Percentiles rank a stretch among this genome's conserved stretches.
Conservation (phyloP, 1,140 invertebrate species). For the Euwallacea similis region DNA sequence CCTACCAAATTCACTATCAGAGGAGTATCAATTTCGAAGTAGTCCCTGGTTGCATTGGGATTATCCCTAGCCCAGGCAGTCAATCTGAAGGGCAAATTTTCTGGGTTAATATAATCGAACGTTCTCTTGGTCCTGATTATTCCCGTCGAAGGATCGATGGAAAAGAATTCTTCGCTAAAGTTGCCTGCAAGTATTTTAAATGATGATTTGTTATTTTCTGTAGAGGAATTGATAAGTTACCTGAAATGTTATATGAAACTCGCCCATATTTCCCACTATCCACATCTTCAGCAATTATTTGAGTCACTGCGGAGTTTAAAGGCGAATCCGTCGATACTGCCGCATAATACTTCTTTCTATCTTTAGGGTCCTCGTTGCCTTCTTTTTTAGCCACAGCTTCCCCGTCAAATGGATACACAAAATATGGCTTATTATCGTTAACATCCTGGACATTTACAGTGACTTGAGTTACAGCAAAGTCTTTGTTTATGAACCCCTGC, state of each 20-base stretch:
- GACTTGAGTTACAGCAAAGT: constrained; percentile 71
- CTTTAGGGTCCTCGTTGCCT: background rate
- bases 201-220: background rate
- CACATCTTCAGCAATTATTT: constrained; percentile 77
- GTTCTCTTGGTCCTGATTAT: constrained; percentile 72
- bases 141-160: constrained; percentile 71
- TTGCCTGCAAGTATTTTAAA: constrained; percentile 49
- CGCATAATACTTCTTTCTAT: constrained; percentile 63
- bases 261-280: constrained; percentile 80
- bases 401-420: constrained; percentile 64
- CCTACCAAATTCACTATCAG: constrained; percentile 64
- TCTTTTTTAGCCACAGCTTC: constrained; percentile 4
- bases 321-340: constrained; percentile 71
- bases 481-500: constrained; percentile 74
- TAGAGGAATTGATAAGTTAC: constrained; percentile 37
- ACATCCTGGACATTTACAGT: constrained; percentile 82
- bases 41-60: constrained; percentile 63
- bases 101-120: constrained; percentile 66
- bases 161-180: constrained; percentile 69
- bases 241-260: constrained; percentile 70
- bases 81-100: constrained; percentile 72
- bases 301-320: constrained; percentile 72
- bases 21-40: constrained; percentile 63
- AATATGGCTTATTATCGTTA: constrained; percentile 84
- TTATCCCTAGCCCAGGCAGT: constrained; percentile 76